Evolutionary conservation across 2,888 invertebrate genomes (phyloP).

Genomic region (Ryuthela nishihirai): DNA sequence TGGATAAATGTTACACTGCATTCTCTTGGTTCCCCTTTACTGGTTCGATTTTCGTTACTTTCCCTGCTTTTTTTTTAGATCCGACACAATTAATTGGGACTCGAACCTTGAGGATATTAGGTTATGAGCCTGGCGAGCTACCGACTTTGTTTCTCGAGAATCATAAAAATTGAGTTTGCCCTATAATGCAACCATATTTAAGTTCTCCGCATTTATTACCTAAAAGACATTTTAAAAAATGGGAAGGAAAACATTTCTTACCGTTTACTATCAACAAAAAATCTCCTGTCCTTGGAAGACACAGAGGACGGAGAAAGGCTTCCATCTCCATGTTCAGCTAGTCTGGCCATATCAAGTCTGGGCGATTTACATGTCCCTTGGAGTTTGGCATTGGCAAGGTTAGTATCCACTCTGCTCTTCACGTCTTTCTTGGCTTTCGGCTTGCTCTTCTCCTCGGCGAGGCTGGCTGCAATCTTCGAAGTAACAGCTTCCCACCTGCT

Average conservation of each 20-base stretch:
- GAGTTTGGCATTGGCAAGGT: conserved; percentile 24
- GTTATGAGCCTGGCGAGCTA: too few species aligned
- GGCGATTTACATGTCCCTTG: conserved; percentile 21
- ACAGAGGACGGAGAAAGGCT: conserved; percentile 24
- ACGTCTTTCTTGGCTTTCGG: conserved; percentile 75
- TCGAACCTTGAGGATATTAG: too few species aligned
- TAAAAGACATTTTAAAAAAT: too few species aligned
- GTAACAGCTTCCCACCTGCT: conserved; percentile 76
- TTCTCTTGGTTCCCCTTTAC: too few species aligned
- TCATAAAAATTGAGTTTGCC: too few species aligned
- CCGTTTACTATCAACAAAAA: conserved; percentile 11
- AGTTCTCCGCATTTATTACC: too few species aligned
- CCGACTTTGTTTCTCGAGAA: too few species aligned
- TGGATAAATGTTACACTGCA: too few species aligned
- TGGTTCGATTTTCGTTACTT: too few species aligned
- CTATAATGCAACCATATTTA: too few species aligned
- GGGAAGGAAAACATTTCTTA: not conserved
- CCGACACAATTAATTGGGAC: too few species aligned
- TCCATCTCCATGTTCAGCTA: conserved; percentile 19
- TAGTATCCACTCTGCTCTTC: conserved; percentile 68
- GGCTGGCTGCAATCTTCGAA: conserved; percentile 71
- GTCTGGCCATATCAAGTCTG: conserved; percentile 3
- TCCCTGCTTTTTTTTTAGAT: too few species aligned
- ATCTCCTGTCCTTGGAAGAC: conserved; percentile 10
- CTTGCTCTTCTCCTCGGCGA: conserved; percentile 62